Evolutionary conservation across 2,888 invertebrate species (phyloP).

Genomic region (Folsomia candida): DNA sequence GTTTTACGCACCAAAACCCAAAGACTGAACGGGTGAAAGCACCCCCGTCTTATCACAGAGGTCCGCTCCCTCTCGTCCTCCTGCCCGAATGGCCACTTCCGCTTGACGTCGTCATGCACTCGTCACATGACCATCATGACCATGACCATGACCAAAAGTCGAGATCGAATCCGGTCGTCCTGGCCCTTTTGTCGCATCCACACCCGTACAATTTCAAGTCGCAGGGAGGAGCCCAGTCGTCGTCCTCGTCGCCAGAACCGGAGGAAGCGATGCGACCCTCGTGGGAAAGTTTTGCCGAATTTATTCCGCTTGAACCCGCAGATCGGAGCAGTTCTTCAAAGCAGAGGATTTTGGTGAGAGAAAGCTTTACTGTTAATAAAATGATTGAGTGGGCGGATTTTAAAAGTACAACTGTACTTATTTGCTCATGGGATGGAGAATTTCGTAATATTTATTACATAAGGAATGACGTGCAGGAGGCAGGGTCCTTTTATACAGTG

Average conservation of each 20-base stretch:
- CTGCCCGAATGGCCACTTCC: slow-evolving; percentile 50
- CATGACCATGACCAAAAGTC: neutral
- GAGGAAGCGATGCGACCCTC: neutral
- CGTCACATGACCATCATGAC: too few species aligned
- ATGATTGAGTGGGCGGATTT: too few species aligned
- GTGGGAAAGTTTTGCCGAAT: neutral
- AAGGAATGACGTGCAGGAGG: too few species aligned
- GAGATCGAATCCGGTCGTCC: neutral
- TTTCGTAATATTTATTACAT: too few species aligned
- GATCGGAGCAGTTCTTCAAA: neutral
- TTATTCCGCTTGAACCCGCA: neutral
- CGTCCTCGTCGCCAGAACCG: neutral
- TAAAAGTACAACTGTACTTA: too few species aligned
- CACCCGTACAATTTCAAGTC: neutral
- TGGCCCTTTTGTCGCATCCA: neutral
- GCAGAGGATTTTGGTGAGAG: neutral
- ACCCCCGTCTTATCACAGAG: slow-evolving; percentile 22
- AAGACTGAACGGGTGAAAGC: slow-evolving; percentile 41
- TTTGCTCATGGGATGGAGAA: too few species aligned
- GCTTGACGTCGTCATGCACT: slow-evolving; percentile 30
- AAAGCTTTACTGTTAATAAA: neutral
- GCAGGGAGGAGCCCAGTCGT: neutral
- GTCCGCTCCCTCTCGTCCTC: slow-evolving; percentile 44
- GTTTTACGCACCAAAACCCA: slow-evolving; percentile 48
- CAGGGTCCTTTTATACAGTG: too few species aligned